These are phyloP conservation scores for Threskiornis aethiopicus DNA, from an alignment of 2,797 vertebrate genomes.

Conservation along the genomic window DNA sequence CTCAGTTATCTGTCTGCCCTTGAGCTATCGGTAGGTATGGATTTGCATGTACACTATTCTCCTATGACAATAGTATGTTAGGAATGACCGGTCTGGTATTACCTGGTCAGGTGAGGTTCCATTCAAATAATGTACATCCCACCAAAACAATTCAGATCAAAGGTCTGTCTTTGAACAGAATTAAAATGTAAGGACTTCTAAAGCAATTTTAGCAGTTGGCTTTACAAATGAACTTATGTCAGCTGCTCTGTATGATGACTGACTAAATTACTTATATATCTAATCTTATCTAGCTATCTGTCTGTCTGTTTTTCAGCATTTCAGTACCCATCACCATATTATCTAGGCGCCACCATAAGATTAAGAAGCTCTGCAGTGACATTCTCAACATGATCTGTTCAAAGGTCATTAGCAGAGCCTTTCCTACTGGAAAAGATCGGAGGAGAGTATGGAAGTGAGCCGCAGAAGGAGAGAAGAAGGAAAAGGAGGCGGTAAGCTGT, in stretches of 20 bases:
- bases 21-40: not conserved
- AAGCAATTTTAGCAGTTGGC: constrained; percentile 52
- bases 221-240: constrained; percentile 64
- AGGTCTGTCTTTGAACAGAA: constrained; percentile 48
- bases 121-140: constrained; percentile 56
- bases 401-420: constrained; percentile 24
- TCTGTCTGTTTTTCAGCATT: constrained; percentile 66
- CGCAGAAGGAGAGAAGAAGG: not conserved
- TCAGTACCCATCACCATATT: constrained; percentile 56
- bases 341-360: constrained; percentile 51
- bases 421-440: not conserved
- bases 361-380: constrained; percentile 52
- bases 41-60: constrained; percentile 58
- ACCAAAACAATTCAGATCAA: constrained; percentile 65
- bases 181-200: constrained; percentile 54
- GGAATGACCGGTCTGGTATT: constrained; percentile 37
- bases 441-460: not conserved
- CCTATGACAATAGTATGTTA: constrained; percentile 25
- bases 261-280: constrained; percentile 47
- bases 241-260: constrained; percentile 59
- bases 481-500: not conserved
- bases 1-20: constrained; percentile 56
- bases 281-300: constrained; percentile 62
- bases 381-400: constrained; percentile 6
- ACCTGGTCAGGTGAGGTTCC: constrained; percentile 54